Conservation (phyloP, 2,113 vertebrate genomes). For the sheep (Ovis aries) region DNA sequence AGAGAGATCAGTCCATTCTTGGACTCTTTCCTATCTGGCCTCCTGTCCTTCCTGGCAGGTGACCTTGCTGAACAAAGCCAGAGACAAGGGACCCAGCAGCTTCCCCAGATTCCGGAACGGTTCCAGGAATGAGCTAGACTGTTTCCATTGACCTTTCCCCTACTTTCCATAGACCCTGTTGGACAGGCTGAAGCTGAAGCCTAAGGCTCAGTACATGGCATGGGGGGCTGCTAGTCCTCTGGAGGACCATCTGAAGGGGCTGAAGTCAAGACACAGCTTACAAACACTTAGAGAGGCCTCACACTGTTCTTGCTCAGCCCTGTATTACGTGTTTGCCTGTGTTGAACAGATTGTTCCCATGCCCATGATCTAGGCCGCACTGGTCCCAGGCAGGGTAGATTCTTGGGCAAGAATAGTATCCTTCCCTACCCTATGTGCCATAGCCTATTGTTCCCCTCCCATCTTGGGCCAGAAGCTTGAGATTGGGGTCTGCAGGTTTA, state of each 20-base stretch:
- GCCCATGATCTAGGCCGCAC: background rate
- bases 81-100: conserved; percentile 19
- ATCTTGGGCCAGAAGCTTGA: background rate
- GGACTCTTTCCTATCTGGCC: conserved; percentile 23
- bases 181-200: background rate
- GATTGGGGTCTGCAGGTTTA: background rate
- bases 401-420: background rate
- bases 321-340: background rate
- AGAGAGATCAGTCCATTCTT: conserved; percentile 15
- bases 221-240: background rate
- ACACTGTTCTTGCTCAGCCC: background rate
- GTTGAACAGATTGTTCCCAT: background rate
- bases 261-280: background rate
- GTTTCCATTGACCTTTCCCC: conserved; percentile 52
- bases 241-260: background rate
- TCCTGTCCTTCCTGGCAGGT: conserved; percentile 48
- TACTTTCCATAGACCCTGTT: background rate
- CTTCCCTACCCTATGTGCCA: background rate
- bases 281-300: background rate
- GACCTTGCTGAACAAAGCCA: conserved; percentile 51
- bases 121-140: background rate
- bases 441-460: background rate
- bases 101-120: background rate
- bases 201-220: background rate
- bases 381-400: background rate